phyloP scores from a whole-genome alignment of 2,797 vertebrate species.

The Microhierax caerulescens region DNA sequence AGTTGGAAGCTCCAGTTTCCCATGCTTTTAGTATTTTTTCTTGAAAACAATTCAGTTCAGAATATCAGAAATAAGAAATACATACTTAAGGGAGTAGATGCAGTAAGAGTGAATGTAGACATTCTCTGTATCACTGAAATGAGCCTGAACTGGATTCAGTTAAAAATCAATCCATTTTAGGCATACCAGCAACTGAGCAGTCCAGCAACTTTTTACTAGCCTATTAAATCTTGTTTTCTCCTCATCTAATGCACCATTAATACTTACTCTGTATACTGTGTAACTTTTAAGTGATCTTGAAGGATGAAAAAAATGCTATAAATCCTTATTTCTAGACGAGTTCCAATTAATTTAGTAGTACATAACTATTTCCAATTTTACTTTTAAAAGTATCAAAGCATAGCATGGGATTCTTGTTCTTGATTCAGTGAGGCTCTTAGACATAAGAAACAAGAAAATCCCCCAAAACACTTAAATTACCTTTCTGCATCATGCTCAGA shows the following conservation, averaged over 20 bases:
- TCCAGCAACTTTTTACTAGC: background rate
- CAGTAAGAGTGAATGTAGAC: background rate
- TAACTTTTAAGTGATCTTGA: background rate
- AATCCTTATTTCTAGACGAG: background rate
- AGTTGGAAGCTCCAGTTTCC: background rate
- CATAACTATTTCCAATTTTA: background rate
- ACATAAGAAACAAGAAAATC: background rate
- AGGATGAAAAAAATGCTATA: background rate
- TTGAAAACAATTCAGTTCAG: background rate
- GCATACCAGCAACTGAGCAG: background rate
- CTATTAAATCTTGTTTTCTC: background rate
- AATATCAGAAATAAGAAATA: background rate
- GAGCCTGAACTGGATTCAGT: background rate
- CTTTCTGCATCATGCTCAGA: background rate
- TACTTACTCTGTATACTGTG: background rate
- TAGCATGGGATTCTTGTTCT: background rate
- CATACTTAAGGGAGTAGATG: background rate
- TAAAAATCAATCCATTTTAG: background rate
- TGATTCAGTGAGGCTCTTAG: background rate
- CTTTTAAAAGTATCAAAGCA: background rate
- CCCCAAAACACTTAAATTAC: fast-evolving
- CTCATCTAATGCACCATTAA: background rate
- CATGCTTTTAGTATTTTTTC: background rate
- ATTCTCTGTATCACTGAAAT: background rate
- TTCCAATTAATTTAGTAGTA: background rate